phyloP scores from a whole-genome alignment of 2,113 vertebrate genomes.

The Oncorhynchus keta region DNA sequence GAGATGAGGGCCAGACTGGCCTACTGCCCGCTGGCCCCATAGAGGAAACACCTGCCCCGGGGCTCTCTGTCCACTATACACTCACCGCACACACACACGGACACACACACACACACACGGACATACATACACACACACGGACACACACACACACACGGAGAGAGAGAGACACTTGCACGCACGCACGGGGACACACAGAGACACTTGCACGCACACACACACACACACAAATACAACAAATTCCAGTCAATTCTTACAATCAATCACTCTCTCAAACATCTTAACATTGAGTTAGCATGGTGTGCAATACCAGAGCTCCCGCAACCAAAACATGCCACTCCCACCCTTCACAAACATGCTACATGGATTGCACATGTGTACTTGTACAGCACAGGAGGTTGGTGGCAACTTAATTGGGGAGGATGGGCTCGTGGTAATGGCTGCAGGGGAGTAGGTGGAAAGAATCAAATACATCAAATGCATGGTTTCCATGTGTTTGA shows the following conservation, averaged over 20 bases:
- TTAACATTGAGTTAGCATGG: constrained; percentile 33
- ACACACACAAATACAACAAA: not conserved
- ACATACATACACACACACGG: not conserved
- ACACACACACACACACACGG: not conserved
- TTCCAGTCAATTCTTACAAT: constrained; percentile 16
- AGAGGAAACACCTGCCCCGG: constrained; percentile 71
- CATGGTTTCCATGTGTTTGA: no score
- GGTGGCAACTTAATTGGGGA: no score
- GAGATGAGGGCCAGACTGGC: constrained; percentile 30
- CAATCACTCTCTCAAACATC: constrained; percentile 41
- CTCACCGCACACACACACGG: not conserved
- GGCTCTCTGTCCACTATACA: constrained; percentile 9
- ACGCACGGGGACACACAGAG: not conserved
- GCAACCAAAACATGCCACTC: constrained; percentile 25
- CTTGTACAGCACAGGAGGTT: no score
- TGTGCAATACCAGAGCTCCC: constrained; percentile 4
- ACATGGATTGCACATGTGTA: not conserved
- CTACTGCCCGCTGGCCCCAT: constrained; percentile 54
- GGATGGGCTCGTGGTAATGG: no score
- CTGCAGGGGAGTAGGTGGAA: no score
- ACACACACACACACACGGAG: no score
- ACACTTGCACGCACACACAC: not conserved
- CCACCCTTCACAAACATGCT: not conserved
- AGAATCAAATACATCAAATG: no score
- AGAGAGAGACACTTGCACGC: no score